Percentiles rank a stretch among this genome's conserved stretches.
These are phyloP conservation scores for Aelia acuminata DNA, from an alignment of 2,888 invertebrate genomes.

Conservation along the genomic window DNA sequence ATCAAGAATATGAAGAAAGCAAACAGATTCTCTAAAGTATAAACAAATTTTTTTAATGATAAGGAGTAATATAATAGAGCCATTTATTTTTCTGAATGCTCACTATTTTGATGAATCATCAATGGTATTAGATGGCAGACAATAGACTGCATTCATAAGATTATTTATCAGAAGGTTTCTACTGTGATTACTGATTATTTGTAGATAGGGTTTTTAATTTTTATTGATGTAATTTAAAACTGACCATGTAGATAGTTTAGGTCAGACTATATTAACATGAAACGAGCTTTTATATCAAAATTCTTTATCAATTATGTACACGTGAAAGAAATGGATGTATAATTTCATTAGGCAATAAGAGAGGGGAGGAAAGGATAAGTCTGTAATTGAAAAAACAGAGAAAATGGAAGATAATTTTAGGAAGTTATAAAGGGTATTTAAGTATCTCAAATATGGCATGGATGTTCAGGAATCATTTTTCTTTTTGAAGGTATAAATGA, in stretches of 20 bases:
- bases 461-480: too few relatives aligned
- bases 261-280: background rate
- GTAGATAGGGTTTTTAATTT: background rate
- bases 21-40: constrained; percentile 71
- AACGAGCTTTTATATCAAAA: background rate
- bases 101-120: background rate
- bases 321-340: background rate
- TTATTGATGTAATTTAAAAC: background rate
- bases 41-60: background rate
- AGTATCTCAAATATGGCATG: too few relatives aligned
- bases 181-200: background rate
- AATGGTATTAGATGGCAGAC: background rate
- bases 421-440: too few relatives aligned
- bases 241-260: background rate
- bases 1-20: constrained; percentile 70
- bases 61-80: background rate
- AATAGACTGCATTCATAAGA: background rate
- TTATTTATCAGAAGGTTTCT: background rate
- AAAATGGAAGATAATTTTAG: too few relatives aligned
- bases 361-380: too few relatives aligned
- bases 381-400: too few relatives aligned
- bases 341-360: background rate
- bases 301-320: background rate
- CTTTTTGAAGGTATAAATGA: too few relatives aligned
- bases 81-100: background rate